Percentiles rank a stretch among this genome's conserved stretches.
phyloP scores from a whole-genome alignment of 2,888 invertebrate genomes.

The Lamellibrachia columna region DNA sequence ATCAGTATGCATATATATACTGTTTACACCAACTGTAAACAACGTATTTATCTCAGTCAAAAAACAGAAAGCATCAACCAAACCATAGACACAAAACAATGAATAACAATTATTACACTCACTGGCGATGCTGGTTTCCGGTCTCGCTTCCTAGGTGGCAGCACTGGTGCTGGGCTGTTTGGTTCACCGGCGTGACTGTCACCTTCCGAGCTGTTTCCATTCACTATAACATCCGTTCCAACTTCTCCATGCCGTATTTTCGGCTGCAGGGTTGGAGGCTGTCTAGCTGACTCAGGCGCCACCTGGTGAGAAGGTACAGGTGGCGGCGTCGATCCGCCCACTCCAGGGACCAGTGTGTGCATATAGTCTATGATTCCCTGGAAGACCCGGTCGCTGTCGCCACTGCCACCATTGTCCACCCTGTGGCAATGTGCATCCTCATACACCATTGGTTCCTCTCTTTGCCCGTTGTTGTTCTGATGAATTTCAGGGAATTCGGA shows the following conservation, averaged over 20 bases:
- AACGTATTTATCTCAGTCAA: neutral
- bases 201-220: slow-evolving; percentile 23
- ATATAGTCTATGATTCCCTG: slow-evolving; percentile 54
- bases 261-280: slow-evolving; percentile 55
- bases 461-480: neutral
- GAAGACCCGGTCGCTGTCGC: slow-evolving; percentile 41
- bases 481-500: neutral
- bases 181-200: slow-evolving; percentile 17
- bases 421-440: neutral
- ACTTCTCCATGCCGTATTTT: slow-evolving; percentile 52
- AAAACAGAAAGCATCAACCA: neutral
- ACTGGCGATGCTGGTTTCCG: slow-evolving; percentile 28
- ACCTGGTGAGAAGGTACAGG: slow-evolving; percentile 24
- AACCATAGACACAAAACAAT: neutral
- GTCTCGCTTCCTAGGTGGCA: slow-evolving; percentile 28
- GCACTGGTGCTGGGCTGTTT: slow-evolving; percentile 27
- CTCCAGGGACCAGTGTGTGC: slow-evolving; percentile 55
- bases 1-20: neutral
- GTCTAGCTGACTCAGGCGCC: neutral
- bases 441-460: neutral
- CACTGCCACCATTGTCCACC: slow-evolving; percentile 31
- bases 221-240: slow-evolving; percentile 27
- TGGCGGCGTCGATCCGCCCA: slow-evolving; percentile 63
- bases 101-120: slow-evolving; percentile 21
- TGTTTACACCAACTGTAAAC: neutral